phyloP scores from a whole-genome alignment of 2,888 invertebrate genomes.

The Pimpla rufipes region DNA sequence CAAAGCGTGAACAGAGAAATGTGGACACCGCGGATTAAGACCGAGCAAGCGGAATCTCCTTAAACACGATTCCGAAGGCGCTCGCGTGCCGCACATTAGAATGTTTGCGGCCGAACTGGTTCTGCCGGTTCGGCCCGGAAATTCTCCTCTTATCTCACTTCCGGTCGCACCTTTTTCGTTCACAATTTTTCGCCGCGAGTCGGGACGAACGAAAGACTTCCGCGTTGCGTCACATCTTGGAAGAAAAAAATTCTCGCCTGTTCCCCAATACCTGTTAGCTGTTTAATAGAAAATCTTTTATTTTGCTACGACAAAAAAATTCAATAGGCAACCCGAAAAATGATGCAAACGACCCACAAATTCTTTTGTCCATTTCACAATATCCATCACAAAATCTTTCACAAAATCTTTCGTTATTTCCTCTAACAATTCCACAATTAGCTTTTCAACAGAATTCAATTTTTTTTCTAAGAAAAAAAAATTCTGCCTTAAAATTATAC shows the following conservation, averaged over 20 bases:
- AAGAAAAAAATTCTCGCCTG: too few relatives aligned
- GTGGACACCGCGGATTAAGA: too few relatives aligned
- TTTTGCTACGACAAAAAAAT: too few relatives aligned
- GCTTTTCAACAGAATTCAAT: not conserved
- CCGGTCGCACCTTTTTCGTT: conserved; percentile 58
- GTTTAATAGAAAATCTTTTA: too few relatives aligned
- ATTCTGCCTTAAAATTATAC: too few relatives aligned
- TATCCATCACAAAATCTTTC: too few relatives aligned
- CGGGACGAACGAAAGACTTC: not conserved
- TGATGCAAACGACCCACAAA: too few relatives aligned
- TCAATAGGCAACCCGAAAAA: too few relatives aligned
- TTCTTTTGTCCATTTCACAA: too few relatives aligned
- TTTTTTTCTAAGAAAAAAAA: not conserved
- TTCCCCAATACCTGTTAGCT: too few relatives aligned
- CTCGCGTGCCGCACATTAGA: not conserved
- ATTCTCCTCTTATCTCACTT: conserved; percentile 64
- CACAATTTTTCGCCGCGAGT: not conserved
- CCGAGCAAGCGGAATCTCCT: not conserved
- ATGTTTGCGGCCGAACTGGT: conserved; percentile 4
- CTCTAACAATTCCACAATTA: not conserved
- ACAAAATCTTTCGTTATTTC: too few relatives aligned
- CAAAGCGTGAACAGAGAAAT: too few relatives aligned
- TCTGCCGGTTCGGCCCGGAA: not conserved
- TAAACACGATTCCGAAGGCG: not conserved
- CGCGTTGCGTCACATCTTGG: not conserved